These are phyloP conservation scores for Mastomys coucha DNA, from an alignment of 2,113 vertebrate genomes.

Conservation along the genomic window DNA sequence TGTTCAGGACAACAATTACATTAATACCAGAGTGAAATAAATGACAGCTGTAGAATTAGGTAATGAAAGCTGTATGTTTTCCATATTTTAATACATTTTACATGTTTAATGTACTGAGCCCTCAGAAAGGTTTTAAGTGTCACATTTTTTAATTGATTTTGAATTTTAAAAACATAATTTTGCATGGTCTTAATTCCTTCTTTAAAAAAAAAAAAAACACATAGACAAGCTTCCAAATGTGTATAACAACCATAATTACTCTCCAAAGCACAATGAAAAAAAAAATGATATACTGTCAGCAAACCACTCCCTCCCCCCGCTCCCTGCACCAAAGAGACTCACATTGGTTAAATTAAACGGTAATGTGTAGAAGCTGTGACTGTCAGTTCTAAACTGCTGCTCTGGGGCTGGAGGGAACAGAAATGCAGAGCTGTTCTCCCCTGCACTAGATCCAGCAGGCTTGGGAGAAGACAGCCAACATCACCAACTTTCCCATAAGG, in stretches of 20 bases:
- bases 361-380: slow-evolving; percentile 27
- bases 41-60: slow-evolving; percentile 68
- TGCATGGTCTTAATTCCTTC: slow-evolving; percentile 68
- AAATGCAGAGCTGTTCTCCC: slow-evolving; percentile 7
- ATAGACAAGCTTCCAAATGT: slow-evolving; percentile 58
- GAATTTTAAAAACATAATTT: slow-evolving; percentile 69
- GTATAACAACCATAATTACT: slow-evolving; percentile 72
- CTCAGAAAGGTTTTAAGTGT: slow-evolving; percentile 57
- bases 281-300: slow-evolving; percentile 71
- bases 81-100: slow-evolving; percentile 44
- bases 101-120: slow-evolving; percentile 28
- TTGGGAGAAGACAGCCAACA: slow-evolving; percentile 19
- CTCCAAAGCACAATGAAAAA: slow-evolving; percentile 67
- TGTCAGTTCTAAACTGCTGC: slow-evolving; percentile 55
- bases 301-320: slow-evolving; percentile 27
- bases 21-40: slow-evolving; percentile 76
- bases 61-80: slow-evolving; percentile 71
- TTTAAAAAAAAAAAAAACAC: slow-evolving; percentile 25
- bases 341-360: slow-evolving; percentile 69
- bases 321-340: not conserved
- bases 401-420: not conserved
- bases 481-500: not conserved
- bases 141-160: slow-evolving; percentile 70
- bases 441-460: not conserved
- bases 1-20: slow-evolving; percentile 74